These are phyloP conservation scores for Diorhabda elongata DNA, from an alignment of 1,140 invertebrate species.

Conservation along the genomic window DNA sequence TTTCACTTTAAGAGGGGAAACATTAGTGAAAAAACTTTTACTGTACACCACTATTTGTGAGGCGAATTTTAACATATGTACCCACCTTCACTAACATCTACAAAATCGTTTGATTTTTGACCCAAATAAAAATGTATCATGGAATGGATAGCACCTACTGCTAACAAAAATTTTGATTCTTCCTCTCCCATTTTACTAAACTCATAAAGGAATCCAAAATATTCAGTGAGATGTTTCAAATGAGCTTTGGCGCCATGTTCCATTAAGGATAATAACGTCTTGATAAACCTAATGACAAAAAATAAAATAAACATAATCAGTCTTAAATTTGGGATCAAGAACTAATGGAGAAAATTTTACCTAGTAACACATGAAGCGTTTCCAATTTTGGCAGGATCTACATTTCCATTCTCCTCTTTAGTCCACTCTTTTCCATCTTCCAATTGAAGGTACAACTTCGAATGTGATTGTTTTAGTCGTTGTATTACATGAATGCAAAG, in stretches of 20 bases:
- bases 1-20: too few species aligned
- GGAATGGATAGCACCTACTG: conserved; percentile 80
- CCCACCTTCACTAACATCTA: conserved; percentile 34
- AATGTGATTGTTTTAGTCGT: conserved; percentile 68
- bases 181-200: conserved; percentile 94
- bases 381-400: conserved; percentile 62
- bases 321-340: neutral
- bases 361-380: conserved; percentile 81
- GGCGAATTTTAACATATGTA: too few species aligned
- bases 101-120: conserved; percentile 66
- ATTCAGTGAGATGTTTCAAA: conserved; percentile 84
- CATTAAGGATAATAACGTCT: conserved; percentile 82
- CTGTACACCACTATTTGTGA: too few species aligned
- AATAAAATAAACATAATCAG: neutral
- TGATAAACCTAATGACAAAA: conserved; percentile 65
- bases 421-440: conserved; percentile 42
- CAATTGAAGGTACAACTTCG: conserved; percentile 67
- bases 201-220: conserved; percentile 86
- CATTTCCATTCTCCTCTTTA: conserved; percentile 60
- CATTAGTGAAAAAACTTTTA: too few species aligned
- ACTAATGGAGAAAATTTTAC: neutral
- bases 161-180: conserved; percentile 81
- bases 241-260: conserved; percentile 84
- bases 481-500: conserved; percentile 92
- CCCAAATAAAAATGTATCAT: conserved; percentile 91